phyloP scores from a whole-genome alignment of 2,888 invertebrate species.

The Agriopis leucophaearia region DNA sequence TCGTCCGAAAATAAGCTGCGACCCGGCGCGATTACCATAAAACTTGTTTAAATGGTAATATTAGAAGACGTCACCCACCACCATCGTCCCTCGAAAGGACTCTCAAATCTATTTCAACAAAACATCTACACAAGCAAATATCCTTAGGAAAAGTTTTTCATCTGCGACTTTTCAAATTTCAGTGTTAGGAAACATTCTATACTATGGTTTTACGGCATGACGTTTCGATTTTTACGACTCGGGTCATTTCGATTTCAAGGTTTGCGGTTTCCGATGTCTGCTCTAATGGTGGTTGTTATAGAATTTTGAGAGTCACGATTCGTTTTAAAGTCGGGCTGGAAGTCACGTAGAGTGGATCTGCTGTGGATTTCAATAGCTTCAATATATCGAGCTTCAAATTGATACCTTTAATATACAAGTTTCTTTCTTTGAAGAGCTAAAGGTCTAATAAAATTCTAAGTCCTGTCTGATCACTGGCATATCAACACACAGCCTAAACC shows the following conservation, averaged over 20 bases:
- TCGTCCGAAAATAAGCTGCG: constrained; percentile 78
- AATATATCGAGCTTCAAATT: not conserved
- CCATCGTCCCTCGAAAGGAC: constrained; percentile 66
- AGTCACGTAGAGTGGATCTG: constrained; percentile 29
- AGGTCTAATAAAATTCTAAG: no score
- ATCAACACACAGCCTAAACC: no score
- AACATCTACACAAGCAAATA: constrained; percentile 3
- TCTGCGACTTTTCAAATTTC: constrained; percentile 17
- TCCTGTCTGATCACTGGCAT: no score
- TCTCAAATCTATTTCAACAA: constrained; percentile 64
- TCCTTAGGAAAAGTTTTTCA: not conserved
- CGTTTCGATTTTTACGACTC: constrained; percentile 49
- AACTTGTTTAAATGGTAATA: constrained; percentile 87
- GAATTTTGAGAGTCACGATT: constrained; percentile 41
- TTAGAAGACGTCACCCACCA: constrained; percentile 82
- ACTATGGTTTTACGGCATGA: constrained; percentile 39
- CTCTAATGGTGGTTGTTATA: constrained; percentile 44
- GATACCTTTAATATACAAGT: no score
- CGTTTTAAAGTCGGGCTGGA: constrained; percentile 31
- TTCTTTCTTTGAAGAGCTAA: no score
- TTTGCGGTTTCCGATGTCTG: constrained; percentile 47
- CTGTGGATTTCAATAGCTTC: constrained; percentile 17
- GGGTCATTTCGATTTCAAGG: constrained; percentile 48
- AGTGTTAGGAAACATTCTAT: constrained; percentile 16
- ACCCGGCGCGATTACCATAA: constrained; percentile 81